These are phyloP conservation scores for Hermetia illucens DNA, from an alignment of 1,140 invertebrate species.

Conservation along the genomic window DNA sequence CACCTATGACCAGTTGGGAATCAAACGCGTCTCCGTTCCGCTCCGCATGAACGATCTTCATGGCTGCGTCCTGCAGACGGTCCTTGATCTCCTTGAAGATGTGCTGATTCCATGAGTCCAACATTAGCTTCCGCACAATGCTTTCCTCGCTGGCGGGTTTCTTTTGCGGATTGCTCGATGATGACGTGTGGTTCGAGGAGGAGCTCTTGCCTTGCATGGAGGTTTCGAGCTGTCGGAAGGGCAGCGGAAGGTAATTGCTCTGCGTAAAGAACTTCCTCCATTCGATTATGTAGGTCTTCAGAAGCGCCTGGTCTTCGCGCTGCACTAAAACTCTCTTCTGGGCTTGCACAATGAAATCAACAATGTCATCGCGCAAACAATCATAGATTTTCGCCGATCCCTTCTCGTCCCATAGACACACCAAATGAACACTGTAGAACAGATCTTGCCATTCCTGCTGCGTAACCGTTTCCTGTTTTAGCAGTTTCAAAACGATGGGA, in stretches of 20 bases:
- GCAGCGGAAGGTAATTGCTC: constrained; percentile 90
- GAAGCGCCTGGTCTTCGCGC: constrained; percentile 83
- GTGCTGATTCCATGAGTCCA: constrained; percentile 95
- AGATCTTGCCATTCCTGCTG: constrained; percentile 93
- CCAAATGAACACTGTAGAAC: constrained; percentile 88
- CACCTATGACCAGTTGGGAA: constrained; percentile 92
- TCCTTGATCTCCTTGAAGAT: constrained; percentile 95
- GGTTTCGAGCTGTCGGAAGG: constrained; percentile 84
- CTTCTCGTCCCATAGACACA: constrained; percentile 94
- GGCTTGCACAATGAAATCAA: constrained; percentile 88
- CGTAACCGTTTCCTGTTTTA: constrained; percentile 87
- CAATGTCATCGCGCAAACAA: constrained; percentile 82
- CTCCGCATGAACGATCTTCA: constrained; percentile 93
- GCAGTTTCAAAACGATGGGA: constrained; percentile 72
- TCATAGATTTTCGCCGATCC: constrained; percentile 76
- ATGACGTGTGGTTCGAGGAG: constrained; percentile 18
- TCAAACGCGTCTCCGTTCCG: constrained; percentile 95
- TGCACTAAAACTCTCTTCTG: constrained; percentile 79
- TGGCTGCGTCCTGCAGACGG: constrained; percentile 86
- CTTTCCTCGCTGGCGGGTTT: constrained; percentile 71
- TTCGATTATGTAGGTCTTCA: constrained; percentile 92
- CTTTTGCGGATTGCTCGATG: constrained; percentile 43
- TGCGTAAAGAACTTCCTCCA: constrained; percentile 98
- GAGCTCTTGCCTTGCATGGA: constrained; percentile 41
- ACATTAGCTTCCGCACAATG: constrained; percentile 86